Evolutionary conservation across 2,113 vertebrate genomes (phyloP).

Genomic region (Podilymbus podiceps): DNA sequence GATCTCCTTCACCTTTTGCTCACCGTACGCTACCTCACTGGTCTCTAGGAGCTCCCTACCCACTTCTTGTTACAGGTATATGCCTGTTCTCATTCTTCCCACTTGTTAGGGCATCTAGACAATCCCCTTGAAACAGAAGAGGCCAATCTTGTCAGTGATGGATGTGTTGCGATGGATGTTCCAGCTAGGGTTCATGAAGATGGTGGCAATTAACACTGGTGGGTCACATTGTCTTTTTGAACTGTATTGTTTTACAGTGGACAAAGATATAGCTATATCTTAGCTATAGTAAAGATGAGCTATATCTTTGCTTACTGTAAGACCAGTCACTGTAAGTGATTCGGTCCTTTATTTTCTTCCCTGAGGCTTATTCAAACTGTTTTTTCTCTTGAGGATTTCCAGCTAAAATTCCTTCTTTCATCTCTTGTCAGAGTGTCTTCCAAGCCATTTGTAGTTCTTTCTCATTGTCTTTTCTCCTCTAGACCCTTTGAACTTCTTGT

Average conservation of each 20-base stretch:
- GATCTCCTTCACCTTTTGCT: neutral
- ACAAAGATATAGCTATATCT: neutral
- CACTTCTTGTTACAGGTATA: neutral
- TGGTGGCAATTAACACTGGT: rapidly evolving
- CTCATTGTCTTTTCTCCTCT: neutral
- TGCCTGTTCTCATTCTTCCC: neutral
- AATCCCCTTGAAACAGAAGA: neutral
- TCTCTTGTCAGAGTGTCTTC: neutral
- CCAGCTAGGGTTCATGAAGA: neutral
- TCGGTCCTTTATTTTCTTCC: neutral
- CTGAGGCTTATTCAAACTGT: neutral
- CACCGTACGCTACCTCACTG: neutral
- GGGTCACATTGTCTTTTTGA: neutral
- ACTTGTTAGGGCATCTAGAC: neutral
- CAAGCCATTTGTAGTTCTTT: neutral
- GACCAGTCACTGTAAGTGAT: neutral
- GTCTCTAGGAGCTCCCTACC: neutral
- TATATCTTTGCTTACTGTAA: neutral
- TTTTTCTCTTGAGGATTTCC: neutral
- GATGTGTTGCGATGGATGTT: neutral
- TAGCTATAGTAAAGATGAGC: neutral
- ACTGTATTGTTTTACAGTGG: neutral
- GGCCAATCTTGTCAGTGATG: neutral
- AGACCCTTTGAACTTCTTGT: neutral
- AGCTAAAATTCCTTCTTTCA: neutral